A percentile compares a stretch with the other conserved stretches of the same genome.
Evolutionary conservation across 2,888 invertebrate genomes (phyloP).

Genomic region (Drosophila sordidapex): DNA sequence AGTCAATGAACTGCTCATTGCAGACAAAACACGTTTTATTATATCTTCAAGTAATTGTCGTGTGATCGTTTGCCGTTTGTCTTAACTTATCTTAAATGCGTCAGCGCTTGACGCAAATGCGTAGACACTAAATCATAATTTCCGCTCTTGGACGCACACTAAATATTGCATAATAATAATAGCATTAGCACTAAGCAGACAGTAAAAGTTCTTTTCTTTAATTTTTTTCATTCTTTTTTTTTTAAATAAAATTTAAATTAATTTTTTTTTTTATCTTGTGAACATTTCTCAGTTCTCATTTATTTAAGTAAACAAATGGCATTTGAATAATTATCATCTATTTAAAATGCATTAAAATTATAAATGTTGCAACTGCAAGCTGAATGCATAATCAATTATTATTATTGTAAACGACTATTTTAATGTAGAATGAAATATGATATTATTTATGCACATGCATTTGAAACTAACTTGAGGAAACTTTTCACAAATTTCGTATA

Average conservation of each 20-base stretch:
- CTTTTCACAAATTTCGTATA: constrained; percentile 14
- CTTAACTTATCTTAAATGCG: constrained; percentile 38
- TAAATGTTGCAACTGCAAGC: neutral
- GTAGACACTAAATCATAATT: constrained; percentile 34
- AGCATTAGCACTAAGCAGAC: neutral
- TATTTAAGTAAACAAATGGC: neutral
- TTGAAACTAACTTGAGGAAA: constrained; percentile 9
- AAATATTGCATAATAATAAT: constrained; percentile 25
- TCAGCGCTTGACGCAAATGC: constrained; percentile 24
- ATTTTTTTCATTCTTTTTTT: neutral
- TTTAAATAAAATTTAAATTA: neutral
- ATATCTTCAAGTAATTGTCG: neutral
- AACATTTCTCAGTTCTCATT: neutral
- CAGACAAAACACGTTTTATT: constrained; percentile 23
- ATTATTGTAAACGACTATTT: neutral
- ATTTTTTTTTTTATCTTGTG: neutral
- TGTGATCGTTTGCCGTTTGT: neutral
- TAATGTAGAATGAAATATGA: neutral
- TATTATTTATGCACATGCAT: constrained; percentile 22
- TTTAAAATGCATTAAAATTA: neutral
- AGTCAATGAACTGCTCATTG: constrained; percentile 22
- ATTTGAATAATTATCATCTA: neutral
- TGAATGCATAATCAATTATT: constrained; percentile 7
- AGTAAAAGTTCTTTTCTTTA: neutral
- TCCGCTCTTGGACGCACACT: neutral